phyloP scores from a whole-genome alignment of 2,888 invertebrate genomes.

The Lymantria monacha region DNA sequence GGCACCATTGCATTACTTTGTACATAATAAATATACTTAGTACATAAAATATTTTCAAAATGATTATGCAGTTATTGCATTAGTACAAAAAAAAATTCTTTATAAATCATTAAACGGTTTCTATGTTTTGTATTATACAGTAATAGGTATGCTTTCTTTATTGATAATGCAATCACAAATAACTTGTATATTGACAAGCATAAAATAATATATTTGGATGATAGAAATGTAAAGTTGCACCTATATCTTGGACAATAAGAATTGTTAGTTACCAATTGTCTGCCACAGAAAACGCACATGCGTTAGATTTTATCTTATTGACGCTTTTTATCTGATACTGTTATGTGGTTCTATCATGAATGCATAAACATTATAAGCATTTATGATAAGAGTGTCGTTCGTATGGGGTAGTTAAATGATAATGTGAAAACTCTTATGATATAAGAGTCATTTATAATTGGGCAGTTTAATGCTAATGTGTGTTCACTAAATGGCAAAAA shows the following conservation, averaged over 20 bases:
- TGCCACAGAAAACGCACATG: constrained; percentile 43
- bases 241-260: constrained; percentile 64
- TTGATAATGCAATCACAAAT: constrained; percentile 1
- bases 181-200: neutral
- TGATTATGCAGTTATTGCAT: constrained; percentile 27
- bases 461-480: constrained; percentile 28
- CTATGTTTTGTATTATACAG: constrained; percentile 22
- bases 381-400: constrained; percentile 6
- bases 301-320: constrained; percentile 30
- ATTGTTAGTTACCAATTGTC: constrained; percentile 64
- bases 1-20: constrained; percentile 30
- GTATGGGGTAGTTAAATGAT: constrained; percentile 15
- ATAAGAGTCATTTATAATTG: too few relatives aligned
- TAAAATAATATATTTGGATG: constrained; percentile 23
- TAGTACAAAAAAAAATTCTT: constrained; percentile 33
- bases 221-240: constrained; percentile 34
- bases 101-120: constrained; percentile 25
- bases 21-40: constrained; percentile 36
- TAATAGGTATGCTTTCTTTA: constrained; percentile 10
- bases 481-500: constrained; percentile 44
- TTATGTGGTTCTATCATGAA: constrained; percentile 2
- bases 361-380: neutral
- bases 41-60: constrained; percentile 28
- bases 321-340: neutral
- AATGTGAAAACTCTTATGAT: too few relatives aligned